Evolutionary conservation across 2,888 invertebrate species (phyloP), one percentile per base, ranked within the genome.

Genomic region (Daptonema setosum): DNA sequence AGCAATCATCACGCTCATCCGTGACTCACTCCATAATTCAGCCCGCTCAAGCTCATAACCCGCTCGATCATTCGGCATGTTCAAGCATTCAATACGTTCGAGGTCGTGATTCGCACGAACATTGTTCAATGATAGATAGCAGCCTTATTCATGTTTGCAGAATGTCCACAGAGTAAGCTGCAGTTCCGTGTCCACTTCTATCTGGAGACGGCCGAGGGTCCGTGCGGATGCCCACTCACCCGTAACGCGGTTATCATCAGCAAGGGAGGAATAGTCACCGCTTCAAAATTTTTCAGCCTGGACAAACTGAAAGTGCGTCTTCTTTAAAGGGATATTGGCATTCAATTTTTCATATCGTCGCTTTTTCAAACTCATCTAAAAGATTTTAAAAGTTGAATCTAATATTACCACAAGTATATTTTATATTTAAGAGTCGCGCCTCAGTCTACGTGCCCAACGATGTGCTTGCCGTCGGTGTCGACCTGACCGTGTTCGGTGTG

Each of bases 261-360:
- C 57, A 60, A 62, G 17, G 61, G 61, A 25, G 65, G 65, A 22
- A 64, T 64, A 17, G 65, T 65, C 11, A 65, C 65, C 8, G 65
- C 65, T 22, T 60, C 60, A 53, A 64, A 63, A 52, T 65, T 65
- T 48, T 65, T 62, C 60, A 58, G 60, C 28, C 53, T 61, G n/a
- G 64, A 64, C 20, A 54, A 57, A 2, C 54, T 64, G 14, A 63
- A 60, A 55, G 63, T 63, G 28, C n/a, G 35, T n/a, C n/a, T n/a
- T n/a, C n/a, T n/a, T n/a, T n/a, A 17, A 45, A n/a, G 3, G 35
- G 17, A 35, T 17, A 35, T 11, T 35, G 17, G 35, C 35, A 35
- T 35, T 35, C 17, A 11, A 35, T 35, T 35, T 8, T 35, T 35
- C 17, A 11, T 35, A 11, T 35, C 35, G n/a, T n/a, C n/a, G n/a